Evolutionary conservation across 35 echinoderm and acorn worm genomes (phyloP), one percentile per base, ranked within the genome.

Genomic region (Diadema setosum): DNA sequence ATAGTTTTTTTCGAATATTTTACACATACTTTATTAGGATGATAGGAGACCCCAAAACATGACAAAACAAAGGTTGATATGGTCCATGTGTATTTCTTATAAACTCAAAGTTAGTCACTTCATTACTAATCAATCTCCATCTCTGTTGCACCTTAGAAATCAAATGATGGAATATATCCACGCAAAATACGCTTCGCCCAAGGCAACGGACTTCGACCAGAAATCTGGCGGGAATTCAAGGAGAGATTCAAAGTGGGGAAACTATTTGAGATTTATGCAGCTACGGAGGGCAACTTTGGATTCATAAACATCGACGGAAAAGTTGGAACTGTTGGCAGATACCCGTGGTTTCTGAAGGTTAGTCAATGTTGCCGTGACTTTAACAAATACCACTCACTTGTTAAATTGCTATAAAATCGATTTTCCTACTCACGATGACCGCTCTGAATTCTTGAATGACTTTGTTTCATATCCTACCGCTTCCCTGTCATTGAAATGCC

Each of bases 201-300:
- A 21, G 90, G 90, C 2, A 86, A 87, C 42, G 90, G 90, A 17
- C 39, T 92, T 20, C 73, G 83, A 4, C 73, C 90, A 23, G 90
- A 92, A 39, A 87, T 92, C 23, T 92, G 90, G 90, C 43, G 39
- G 31, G 73, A 92, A 20, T 92, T 92, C 82, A 17, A 86, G 42
- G 75, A 80, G 21, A 46, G 90, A 3, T 92, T 92, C 33, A 39
- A 92, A 35, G 60, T 92, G 33, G 83, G 37, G 4, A 44, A 86
- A 25, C 80, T 92, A 2, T 65, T 45, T 15, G 90, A 92, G 60
- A 80, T 87, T 34, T 92, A 87, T n/a, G 90, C 83, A 25, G 84
- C 90, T 2, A 92, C 84, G 7, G 90, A 92, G 76, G 48, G 90
- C 5, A 86, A 80, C 30, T 45, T 81, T 7, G 48, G 86, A 11